phyloP scores from a whole-genome alignment of 2,113 vertebrate genomes.

The Pagrus major region DNA sequence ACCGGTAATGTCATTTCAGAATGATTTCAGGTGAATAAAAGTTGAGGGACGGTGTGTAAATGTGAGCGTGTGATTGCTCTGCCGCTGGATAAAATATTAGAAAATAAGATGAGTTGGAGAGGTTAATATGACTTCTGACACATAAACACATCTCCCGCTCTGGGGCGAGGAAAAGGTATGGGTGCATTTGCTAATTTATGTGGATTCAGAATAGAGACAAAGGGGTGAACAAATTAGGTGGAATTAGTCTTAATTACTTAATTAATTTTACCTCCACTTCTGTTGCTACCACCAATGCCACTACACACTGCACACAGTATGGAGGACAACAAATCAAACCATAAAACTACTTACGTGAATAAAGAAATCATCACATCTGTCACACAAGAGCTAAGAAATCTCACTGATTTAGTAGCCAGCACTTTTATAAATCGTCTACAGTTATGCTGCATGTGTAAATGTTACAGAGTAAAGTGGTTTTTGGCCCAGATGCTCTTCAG shows the following conservation, averaged over 20 bases:
- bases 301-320: background rate
- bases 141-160: conserved; percentile 40
- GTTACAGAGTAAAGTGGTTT: background rate
- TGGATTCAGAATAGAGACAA: conserved; percentile 4
- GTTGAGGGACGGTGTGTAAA: conserved; percentile 71
- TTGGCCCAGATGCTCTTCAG: conserved; percentile 8
- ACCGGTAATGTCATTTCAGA: conserved; percentile 76
- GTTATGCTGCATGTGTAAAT: background rate
- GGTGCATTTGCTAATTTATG: conserved; percentile 35
- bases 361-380: background rate
- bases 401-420: background rate
- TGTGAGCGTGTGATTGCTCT: conserved; percentile 57
- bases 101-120: conserved; percentile 61
- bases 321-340: conserved; percentile 3
- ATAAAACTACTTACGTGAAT: conserved; percentile 9
- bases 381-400: conserved; percentile 3
- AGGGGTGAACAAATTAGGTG: background rate
- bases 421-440: background rate
- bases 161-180: background rate
- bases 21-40: conserved; percentile 79
- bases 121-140: conserved; percentile 68
- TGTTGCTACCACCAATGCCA: background rate
- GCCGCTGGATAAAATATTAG: conserved; percentile 65
- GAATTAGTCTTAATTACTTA: background rate
- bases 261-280: conserved; percentile 2